Percentiles rank a stretch among this genome's conserved stretches.
These are phyloP conservation scores for Incurvaria masculella DNA, from an alignment of 2,888 invertebrate genomes.

Conservation along the genomic window DNA sequence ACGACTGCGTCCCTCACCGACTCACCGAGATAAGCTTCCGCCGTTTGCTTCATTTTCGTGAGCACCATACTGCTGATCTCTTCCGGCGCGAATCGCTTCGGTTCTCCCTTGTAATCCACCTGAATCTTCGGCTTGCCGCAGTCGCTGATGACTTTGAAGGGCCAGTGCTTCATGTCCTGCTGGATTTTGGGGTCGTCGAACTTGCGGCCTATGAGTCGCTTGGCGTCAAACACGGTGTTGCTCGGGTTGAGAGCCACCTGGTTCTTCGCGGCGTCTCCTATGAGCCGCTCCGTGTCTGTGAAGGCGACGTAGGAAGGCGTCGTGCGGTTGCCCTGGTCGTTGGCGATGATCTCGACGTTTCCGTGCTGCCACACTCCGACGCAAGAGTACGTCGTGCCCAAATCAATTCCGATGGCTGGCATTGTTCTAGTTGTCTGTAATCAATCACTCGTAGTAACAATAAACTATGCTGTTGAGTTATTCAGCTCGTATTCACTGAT, in stretches of 20 bases:
- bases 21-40: constrained; percentile 68
- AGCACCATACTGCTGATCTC: constrained; percentile 69
- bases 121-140: constrained; percentile 65
- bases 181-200: constrained; percentile 74
- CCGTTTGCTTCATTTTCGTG: constrained; percentile 59
- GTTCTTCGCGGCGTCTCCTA: constrained; percentile 86
- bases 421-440: not conserved
- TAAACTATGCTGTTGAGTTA: no score
- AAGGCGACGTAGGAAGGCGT: constrained; percentile 88
- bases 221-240: constrained; percentile 71
- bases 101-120: constrained; percentile 64
- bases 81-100: constrained; percentile 64
- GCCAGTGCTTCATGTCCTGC: constrained; percentile 80
- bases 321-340: constrained; percentile 85
- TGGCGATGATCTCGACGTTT: constrained; percentile 81
- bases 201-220: constrained; percentile 76
- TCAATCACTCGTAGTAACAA: no score
- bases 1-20: constrained; percentile 67
- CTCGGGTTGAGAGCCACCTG: constrained; percentile 75
- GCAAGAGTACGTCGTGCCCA: constrained; percentile 87
- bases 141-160: constrained; percentile 69
- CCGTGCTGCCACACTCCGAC: constrained; percentile 84
- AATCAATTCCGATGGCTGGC: constrained; percentile 47
- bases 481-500: no score
- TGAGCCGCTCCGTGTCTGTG: constrained; percentile 77